Evolutionary conservation across 2,113 vertebrate species (phyloP).

Genomic region (Rhinogobius similis): DNA sequence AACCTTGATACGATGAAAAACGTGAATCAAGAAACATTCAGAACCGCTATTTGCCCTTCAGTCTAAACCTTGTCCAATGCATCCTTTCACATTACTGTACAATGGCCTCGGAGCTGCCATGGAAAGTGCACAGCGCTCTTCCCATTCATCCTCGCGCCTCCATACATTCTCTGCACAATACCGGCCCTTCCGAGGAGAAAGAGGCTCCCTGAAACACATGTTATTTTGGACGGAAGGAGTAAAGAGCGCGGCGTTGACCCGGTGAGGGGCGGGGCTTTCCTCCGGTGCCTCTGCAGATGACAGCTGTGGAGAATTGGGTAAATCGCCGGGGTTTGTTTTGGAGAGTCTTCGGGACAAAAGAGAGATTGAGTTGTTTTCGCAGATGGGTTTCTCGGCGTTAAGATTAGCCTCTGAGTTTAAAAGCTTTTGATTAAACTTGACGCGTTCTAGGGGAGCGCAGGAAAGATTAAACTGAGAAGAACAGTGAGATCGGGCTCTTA

Average conservation of each 20-base stretch:
- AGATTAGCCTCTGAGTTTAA: background rate
- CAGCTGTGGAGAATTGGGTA: background rate
- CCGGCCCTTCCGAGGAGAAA: background rate
- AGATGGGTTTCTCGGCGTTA: background rate
- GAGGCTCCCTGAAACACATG: background rate
- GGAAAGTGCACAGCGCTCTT: background rate
- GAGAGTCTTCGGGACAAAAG: background rate
- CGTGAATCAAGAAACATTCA: background rate
- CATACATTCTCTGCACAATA: background rate
- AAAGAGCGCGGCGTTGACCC: background rate
- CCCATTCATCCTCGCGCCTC: background rate
- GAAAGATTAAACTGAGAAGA: too few relatives aligned
- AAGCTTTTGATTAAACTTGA: background rate
- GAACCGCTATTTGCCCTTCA: background rate
- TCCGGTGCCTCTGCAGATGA: background rate
- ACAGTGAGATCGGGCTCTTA: too few relatives aligned
- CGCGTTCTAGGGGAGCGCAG: too few relatives aligned
- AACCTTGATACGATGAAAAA: too few relatives aligned
- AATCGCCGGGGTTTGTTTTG: conserved; percentile 3
- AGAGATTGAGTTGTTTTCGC: background rate
- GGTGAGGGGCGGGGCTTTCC: background rate
- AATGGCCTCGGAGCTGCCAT: background rate
- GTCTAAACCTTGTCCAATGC: background rate
- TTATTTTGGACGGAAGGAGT: background rate
- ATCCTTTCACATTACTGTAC: background rate